Evolutionary conservation across 2,888 invertebrate species (phyloP), one percentile per base, ranked within the genome.

Genomic region (Scaptomyza cyrtandrae): DNA sequence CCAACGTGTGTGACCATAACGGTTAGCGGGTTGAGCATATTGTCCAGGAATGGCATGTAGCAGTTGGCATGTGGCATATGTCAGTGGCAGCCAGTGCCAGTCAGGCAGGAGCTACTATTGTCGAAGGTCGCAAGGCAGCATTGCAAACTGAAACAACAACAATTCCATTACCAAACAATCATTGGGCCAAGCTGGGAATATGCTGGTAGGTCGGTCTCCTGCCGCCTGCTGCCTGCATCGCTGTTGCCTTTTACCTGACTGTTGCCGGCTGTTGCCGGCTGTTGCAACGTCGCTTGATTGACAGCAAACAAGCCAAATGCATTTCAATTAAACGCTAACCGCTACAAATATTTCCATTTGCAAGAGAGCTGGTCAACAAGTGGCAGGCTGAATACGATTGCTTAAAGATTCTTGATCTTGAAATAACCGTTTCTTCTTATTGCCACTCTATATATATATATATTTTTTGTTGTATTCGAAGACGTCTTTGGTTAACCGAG

Each of bases 241-340:
- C 14, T 31, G 49, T 39, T 45, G 49, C 56, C 19, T 44, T 19
- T 33, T 53, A 39, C 19, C 39, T 39, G 45, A 14, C 37, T 33
- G 14, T 48, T 13, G 31, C 10, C 48, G 24, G 46, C 14, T 19
- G 43, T 13, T 62, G 71, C 71, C 48, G 24, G 46, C 14, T 19
- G 43, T 13, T 62, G 71, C 71, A 74, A 75, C 74, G 78, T 74
- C 44, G 41, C 57, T 29, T 88, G 88, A 88, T 88, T 86, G 86
- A 87, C 86, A 86, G 88, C 59, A 68, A 89, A 88, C 89, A 89
- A 86, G 86, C 78, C 85, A 88, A 89, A 86, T 88, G 86, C 86
- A 86, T 89, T 86, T 86, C 89, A 89, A 86, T 89, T 89, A 89
- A 89, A 88, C 88, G 89, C 85, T 89, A 89, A 89, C 89, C 80